Evolutionary conservation across 2,797 vertebrate species (phyloP).

Genomic region (Gorsachius magnificus): DNA sequence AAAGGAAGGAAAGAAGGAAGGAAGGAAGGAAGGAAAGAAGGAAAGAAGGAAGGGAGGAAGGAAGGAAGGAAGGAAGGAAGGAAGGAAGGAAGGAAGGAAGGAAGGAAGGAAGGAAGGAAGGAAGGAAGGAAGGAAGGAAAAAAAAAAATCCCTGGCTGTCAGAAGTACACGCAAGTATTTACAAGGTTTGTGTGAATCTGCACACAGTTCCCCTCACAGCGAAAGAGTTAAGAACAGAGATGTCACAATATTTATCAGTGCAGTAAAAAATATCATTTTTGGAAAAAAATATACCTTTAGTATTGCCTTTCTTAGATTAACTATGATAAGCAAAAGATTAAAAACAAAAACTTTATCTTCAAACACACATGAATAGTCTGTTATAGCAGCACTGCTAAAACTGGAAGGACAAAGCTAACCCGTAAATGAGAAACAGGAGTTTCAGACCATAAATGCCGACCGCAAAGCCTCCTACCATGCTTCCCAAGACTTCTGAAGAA

Average conservation of each 20-base stretch:
- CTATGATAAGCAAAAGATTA: conserved; percentile 75
- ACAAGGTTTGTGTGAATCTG: conserved; percentile 71
- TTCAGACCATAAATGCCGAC: conserved; percentile 40
- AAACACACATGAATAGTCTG: conserved; percentile 64
- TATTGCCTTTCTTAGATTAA: conserved; percentile 82
- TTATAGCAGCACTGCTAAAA: conserved; percentile 76
- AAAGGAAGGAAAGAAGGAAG: neutral
- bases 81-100: neutral
- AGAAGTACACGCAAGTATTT: conserved; percentile 69
- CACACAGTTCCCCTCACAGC: conserved; percentile 66
- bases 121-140: neutral
- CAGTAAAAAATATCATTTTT: conserved; percentile 81
- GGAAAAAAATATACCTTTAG: conserved; percentile 80
- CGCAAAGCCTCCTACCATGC: conserved; percentile 3
- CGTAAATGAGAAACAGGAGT: conserved; percentile 62
- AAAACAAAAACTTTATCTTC: conserved; percentile 68
- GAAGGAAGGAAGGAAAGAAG: neutral
- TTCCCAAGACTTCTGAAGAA: conserved; percentile 33
- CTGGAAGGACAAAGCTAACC: conserved; percentile 73
- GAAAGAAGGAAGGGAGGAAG: too few species aligned
- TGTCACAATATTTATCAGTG: conserved; percentile 75
- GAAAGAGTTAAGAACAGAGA: conserved; percentile 71
- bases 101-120: too few species aligned
- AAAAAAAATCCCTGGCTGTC: conserved; percentile 53
- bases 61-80: neutral